Evolutionary conservation across 2,113 vertebrate species (phyloP), one percentile per base, ranked within the genome.

Genomic region (Gobius niger): DNA sequence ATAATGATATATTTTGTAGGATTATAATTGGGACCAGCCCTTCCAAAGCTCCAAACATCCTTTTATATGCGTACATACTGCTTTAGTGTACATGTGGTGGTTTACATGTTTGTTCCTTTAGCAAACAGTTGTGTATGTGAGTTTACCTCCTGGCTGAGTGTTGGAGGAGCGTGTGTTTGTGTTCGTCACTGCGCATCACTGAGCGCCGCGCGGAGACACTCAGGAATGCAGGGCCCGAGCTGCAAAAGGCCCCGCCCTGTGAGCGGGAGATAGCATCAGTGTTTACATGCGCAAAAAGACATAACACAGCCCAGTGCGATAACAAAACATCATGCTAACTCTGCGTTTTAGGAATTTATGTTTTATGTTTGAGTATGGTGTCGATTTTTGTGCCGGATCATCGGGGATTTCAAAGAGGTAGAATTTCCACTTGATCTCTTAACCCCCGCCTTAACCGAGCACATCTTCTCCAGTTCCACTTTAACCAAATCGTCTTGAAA

Each of bases 211-310:
- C 6, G 54, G 81, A 88, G 84, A 89, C 75, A 65, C 78, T 14
- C 65, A 57, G 88, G 84, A 91, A 91, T 89, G 79, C 59, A 70
- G 76, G 73, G 73, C 10, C 81, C 71, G 80, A 75, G 80, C 42
- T 82, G 77, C n/a, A 34, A 80, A 82, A 81, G 72, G 81, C 81
- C 85, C 71, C 82, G 87, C 86, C 84, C 83, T 87, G 24, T 34
- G 68, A 70, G 83, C 70, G 41, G 46, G 65, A 84, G 85, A 90
- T 90, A 87, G 71, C 63, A 89, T 88, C 87, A 80, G 70, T 88
- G 85, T 89, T 87, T 90, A 88, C 75, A 68, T 70, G 79, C 69
- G 82, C 78, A 73, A 79, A 84, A 75, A 67, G 2, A 75, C 85
- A 78, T 65, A 81, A 70, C 49, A 71, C 71, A 64, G 59, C 62